Conservation (phyloP, 2,113 vertebrate genomes). For the Indicator maculatus region DNA sequence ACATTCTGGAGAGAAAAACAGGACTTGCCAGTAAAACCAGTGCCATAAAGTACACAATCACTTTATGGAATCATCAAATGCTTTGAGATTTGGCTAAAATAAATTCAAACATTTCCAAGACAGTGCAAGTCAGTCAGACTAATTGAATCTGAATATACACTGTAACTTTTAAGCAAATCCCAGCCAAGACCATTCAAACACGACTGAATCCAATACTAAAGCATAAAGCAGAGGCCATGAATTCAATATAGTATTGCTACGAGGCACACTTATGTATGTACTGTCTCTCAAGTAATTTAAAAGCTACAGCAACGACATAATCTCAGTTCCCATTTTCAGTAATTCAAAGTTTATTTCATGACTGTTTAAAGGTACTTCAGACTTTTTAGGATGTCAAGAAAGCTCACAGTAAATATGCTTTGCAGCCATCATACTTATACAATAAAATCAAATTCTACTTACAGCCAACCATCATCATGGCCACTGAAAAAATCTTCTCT, state of each 20-base stretch:
- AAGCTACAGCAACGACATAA: neutral
- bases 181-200: neutral
- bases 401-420: neutral
- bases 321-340: neutral
- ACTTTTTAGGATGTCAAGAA: neutral
- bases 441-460: slow-evolving; percentile 74
- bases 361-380: neutral
- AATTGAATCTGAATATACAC: neutral
- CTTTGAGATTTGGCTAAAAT: neutral
- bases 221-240: accelerated
- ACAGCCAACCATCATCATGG: slow-evolving; percentile 99
- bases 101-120: neutral
- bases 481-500: slow-evolving; percentile 98
- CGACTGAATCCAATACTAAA: neutral
- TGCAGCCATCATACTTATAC: neutral
- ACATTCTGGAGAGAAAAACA: neutral
- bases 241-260: neutral
- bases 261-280: accelerated
- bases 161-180: neutral
- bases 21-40: neutral
- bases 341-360: neutral
- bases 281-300: neutral
- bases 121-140: neutral
- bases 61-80: neutral
- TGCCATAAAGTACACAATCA: neutral